Percentiles rank a stretch among this genome's conserved stretches.
Conservation (phyloP, 2,797 vertebrate species). For the Darevskia mixta region DNA sequence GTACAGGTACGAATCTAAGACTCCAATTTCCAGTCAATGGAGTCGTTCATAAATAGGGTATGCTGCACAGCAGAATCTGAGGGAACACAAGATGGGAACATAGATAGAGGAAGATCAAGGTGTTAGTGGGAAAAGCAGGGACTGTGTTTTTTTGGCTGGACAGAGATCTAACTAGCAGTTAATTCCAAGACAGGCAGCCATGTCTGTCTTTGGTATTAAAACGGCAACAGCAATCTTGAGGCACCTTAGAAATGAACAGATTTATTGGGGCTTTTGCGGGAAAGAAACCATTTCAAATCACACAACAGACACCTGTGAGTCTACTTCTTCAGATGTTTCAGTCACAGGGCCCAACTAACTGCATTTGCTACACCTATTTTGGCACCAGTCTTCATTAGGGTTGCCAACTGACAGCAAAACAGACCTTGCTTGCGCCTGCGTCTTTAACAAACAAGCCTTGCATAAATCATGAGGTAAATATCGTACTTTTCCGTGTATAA, state of each 20-base stretch:
- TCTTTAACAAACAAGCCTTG: background rate
- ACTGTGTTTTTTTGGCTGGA: background rate
- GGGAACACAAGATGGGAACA: background rate
- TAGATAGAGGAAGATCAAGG: background rate
- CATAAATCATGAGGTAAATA: background rate
- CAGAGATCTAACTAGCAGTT: background rate
- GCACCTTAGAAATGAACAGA: background rate
- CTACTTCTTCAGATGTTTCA: background rate
- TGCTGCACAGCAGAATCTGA: background rate
- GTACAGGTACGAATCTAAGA: constrained; percentile 32
- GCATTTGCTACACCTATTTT: too few species aligned
- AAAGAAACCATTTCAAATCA: background rate
- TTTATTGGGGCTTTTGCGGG: background rate
- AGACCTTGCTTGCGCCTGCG: background rate
- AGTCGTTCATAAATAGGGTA: constrained; percentile 25
- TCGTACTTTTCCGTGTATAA: too few species aligned
- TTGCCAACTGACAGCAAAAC: too few species aligned
- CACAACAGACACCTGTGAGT: background rate
- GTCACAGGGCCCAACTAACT: background rate
- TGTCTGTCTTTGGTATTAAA: background rate
- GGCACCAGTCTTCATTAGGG: too few species aligned
- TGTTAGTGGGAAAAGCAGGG: background rate
- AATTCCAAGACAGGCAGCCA: background rate
- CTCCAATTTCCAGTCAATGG: background rate
- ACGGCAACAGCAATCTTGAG: background rate